phyloP scores from a whole-genome alignment of 2,113 vertebrate genomes.

The Anser brachyrhynchus region DNA sequence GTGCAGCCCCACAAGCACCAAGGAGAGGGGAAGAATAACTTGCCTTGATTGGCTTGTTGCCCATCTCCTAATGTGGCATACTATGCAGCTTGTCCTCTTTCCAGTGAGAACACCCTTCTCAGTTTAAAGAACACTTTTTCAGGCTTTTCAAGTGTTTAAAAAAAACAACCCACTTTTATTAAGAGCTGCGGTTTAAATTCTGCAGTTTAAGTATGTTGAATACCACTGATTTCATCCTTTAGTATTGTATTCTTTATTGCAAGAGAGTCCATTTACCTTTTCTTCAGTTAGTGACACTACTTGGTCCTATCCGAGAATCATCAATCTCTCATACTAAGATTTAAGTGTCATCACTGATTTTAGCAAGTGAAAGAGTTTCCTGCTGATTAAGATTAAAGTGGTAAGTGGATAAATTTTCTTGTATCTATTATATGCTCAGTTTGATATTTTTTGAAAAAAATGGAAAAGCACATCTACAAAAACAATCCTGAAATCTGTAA shows the following conservation, averaged over 20 bases:
- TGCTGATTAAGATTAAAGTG: not conserved
- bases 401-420: not conserved
- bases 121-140: not conserved
- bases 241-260: not conserved
- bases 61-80: not conserved
- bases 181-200: not conserved
- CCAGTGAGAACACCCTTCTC: not conserved
- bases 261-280: not conserved
- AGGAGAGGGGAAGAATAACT: not conserved
- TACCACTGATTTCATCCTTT: not conserved
- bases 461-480: not conserved
- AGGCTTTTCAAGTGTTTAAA: not conserved
- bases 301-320: not conserved
- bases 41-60: not conserved
- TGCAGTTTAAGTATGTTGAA: not conserved
- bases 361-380: not conserved
- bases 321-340: not conserved
- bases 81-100: accelerated
- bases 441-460: not conserved
- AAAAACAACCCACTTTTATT: not conserved
- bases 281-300: not conserved
- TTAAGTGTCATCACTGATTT: not conserved
- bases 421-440: not conserved
- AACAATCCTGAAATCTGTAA: not conserved
- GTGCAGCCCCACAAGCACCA: not conserved